A percentile compares a stretch with the other conserved stretches of the same genome.
Conservation (phyloP, 2,797 vertebrate species). For the Paramormyrops hopkinsi region DNA sequence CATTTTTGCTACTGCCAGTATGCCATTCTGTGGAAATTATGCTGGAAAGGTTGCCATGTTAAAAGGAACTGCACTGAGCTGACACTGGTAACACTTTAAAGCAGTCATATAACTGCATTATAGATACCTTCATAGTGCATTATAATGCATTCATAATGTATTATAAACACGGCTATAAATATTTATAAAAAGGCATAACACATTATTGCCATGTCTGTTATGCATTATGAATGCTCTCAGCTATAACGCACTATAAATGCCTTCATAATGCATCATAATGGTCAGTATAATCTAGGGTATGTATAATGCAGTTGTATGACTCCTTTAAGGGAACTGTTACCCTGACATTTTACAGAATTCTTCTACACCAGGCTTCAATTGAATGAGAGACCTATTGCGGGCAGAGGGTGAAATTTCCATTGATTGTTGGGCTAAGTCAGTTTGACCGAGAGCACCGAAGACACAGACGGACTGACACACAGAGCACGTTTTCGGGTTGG, state of each 20-base stretch:
- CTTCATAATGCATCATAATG: background rate
- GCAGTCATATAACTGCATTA: background rate
- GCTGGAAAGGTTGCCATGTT: background rate
- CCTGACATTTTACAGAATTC: background rate
- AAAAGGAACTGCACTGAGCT: background rate
- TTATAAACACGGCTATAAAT: background rate
- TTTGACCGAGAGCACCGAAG: background rate
- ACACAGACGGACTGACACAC: background rate
- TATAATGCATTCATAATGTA: background rate
- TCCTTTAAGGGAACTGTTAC: background rate
- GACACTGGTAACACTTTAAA: background rate
- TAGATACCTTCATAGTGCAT: background rate
- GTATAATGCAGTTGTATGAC: background rate
- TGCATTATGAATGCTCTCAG: background rate
- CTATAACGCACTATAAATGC: background rate
- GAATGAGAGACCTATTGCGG: background rate
- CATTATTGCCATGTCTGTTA: background rate
- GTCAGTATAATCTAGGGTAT: background rate
- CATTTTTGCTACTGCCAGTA: background rate
- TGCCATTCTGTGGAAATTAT: background rate
- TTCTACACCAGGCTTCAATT: background rate
- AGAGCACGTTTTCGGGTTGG: background rate
- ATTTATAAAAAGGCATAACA: background rate
- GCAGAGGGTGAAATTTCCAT: background rate
- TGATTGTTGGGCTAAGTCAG: background rate